Evolutionary conservation across 2,113 vertebrate species (phyloP), one percentile per base, ranked within the genome.

Genomic region (Oenanthe melanoleuca): DNA sequence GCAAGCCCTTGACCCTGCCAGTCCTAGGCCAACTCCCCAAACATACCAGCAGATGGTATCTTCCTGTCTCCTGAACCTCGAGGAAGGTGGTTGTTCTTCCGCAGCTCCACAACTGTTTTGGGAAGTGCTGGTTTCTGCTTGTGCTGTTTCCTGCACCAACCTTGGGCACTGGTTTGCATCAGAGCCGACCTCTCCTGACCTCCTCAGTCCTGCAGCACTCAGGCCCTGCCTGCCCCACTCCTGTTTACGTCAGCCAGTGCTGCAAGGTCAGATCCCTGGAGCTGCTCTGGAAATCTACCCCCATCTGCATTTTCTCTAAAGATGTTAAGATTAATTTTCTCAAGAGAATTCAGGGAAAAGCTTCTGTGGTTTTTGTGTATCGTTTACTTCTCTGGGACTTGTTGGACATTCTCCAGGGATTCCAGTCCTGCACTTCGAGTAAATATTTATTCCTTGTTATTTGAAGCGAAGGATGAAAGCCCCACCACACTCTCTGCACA

Each of bases 381-480:
- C 77, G 33, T 94, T 94, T 91, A 92, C 91, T 96, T 93, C 94
- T 92, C 95, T 64, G 90, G 81, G 93, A 83, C 65, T 93, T 6
- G 56, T 33, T 95, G 92, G 89, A 89, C 26, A 40, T 25, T 49
- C 96, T 95, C 95, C 93, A 97, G 93, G 93, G 96, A 97, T 91
- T 95, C 91, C 91, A 93, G 90, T 53, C 81, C 96, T 92, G 86
- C 69, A 53, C 85, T 95, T 86, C 0, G 57, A 77, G 75, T 96
- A 97, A 97, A 97, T 94, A 97, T 95, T 96, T 96, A 93, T 92
- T 91, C 93, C 84, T 92, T 82, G 85, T 89, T 88, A 88, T 90
- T 94, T 80, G 93, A 96, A 97, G 97, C 59, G 5, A 69, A 72
- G 89, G 89, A 96, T 90, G 59, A 96, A 92, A 93, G 94, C 84